Percentiles rank a stretch among this genome's conserved stretches.
Evolutionary conservation across 2,797 vertebrate species (phyloP).

Genomic region (Hydrocynus forskahlii): DNA sequence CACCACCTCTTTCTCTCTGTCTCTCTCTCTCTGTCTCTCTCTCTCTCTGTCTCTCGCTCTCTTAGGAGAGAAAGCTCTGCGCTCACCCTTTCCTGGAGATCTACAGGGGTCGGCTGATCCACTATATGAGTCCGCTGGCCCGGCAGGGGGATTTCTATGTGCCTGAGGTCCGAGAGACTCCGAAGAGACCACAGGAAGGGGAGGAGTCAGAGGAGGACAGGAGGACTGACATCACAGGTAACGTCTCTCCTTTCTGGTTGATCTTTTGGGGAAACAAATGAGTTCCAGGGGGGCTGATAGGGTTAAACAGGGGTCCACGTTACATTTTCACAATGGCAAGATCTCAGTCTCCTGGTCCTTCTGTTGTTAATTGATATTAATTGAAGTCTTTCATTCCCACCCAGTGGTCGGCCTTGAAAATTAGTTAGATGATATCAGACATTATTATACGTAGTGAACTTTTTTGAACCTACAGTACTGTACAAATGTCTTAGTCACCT

Average conservation of each 20-base stretch:
- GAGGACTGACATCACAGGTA: conserved; percentile 86
- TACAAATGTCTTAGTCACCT: too few species aligned
- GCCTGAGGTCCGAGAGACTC: conserved; percentile 84
- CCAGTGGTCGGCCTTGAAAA: too few species aligned
- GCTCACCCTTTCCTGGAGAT: conserved; percentile 92
- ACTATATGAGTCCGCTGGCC: conserved; percentile 88
- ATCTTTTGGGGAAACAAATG: too few species aligned
- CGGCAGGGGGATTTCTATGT: conserved; percentile 93
- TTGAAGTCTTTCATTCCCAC: too few species aligned
- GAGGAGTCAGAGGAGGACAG: conserved; percentile 74
- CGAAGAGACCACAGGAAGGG: conserved; percentile 73
- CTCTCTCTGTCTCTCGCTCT: conserved; percentile 46
- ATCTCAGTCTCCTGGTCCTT: too few species aligned
- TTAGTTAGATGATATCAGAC: too few species aligned
- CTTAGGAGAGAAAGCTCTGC: conserved; percentile 88
- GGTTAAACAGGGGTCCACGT: background rate
- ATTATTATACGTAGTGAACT: too few species aligned
- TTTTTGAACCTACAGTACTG: too few species aligned
- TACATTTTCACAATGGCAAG: too few species aligned
- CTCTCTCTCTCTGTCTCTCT: conserved; percentile 2
- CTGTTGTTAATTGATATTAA: too few species aligned
- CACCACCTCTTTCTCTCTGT: too few species aligned
- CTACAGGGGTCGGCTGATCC: conserved; percentile 86
- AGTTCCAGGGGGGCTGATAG: background rate
- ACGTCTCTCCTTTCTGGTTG: background rate